Base-by-base conservation (phyloP, 1,140 invertebrate genomes). In the Tribolium madens region DNA sequence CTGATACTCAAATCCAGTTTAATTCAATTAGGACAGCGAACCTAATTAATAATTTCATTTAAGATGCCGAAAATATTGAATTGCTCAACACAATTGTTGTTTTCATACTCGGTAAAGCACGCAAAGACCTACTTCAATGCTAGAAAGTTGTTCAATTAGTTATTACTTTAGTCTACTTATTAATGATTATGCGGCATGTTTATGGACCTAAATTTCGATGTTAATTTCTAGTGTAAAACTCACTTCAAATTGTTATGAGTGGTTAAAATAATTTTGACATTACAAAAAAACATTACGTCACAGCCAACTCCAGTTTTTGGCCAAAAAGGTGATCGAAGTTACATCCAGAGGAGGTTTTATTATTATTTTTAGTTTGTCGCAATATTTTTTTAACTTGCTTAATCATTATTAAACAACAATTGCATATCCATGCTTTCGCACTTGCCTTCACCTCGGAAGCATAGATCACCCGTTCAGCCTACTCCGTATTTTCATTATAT, bases 101-200 rank as follows among this genome's bases (percentile, higher is more conserved):
- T 33, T 64, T 64, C 57, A 64, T 64, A 64, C 57, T 33, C 26
- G 57, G 57, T 12, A 64, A 64, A 33, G 57, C 57, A 64, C 57
- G 57, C 57, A 64, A 31, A 57, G 21, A 31, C n/a, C 57, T 64
- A 64, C 57, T 64, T 64, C 21, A 6, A 64, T 7, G 17, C 17
- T 64, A 64, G 57, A 64, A 64, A 64, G 57, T 64, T 64, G 57
- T 13, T 26, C 57, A 64, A 64, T 64, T 64, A 64, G 4, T 10
- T 36, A n/a, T 42, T 4, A 42, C 7, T 42, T 42, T 42, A 42
- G 36, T 42, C 36, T 42, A 42, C 36, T 42, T 42, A 42, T 42
- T 42, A 42, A 9, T 42, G 2, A 42, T 42, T 42, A 42, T n/a
- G 2, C 36, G 5, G 36, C 36, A 42, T 10, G 9, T 33, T 4